Conservation (phyloP, 2,888 invertebrate species). For the Drosophila mimica region DNA sequence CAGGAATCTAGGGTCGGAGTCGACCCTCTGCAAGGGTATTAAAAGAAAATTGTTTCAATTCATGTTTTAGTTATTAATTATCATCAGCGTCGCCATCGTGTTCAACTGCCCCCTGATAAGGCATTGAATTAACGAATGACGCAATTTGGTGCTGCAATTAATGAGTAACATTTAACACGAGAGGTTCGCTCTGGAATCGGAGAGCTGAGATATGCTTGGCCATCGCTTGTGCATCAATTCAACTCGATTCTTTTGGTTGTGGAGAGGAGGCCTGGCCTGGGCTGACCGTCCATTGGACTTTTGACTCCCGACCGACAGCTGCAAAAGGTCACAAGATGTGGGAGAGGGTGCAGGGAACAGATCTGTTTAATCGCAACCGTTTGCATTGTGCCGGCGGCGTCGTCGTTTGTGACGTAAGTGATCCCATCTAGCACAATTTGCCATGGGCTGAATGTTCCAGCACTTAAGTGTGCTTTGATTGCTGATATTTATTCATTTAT, state of each 20-base stretch:
- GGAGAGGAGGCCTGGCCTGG: constrained; percentile 47
- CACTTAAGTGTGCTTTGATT: constrained; percentile 6
- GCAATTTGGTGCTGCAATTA: constrained; percentile 72
- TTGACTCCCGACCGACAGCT: constrained; percentile 17
- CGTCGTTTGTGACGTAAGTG: constrained; percentile 23
- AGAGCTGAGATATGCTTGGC: constrained; percentile 44
- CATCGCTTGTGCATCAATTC: constrained; percentile 10
- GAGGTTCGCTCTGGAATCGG: constrained; percentile 57
- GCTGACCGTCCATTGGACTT: constrained; percentile 35
- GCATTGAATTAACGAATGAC: constrained; percentile 59
- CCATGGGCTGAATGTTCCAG: constrained; percentile 28
- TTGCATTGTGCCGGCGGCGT: not conserved
- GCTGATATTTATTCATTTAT: not conserved
- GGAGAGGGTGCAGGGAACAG: not conserved
- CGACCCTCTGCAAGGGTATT: constrained; percentile 7
- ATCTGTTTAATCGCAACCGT: constrained; percentile 1
- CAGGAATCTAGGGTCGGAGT: not conserved
- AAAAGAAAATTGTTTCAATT: constrained; percentile 49
- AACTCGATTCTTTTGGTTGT: not conserved
- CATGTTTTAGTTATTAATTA: constrained; percentile 65
- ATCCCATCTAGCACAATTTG: constrained; percentile 28
- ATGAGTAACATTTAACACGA: constrained; percentile 70
- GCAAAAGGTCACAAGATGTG: not conserved
- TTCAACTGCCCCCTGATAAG: constrained; percentile 51
- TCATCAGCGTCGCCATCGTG: constrained; percentile 41